These are phyloP conservation scores for Eupithecia subfuscata DNA, from an alignment of 2,888 invertebrate species.

Conservation along the genomic window DNA sequence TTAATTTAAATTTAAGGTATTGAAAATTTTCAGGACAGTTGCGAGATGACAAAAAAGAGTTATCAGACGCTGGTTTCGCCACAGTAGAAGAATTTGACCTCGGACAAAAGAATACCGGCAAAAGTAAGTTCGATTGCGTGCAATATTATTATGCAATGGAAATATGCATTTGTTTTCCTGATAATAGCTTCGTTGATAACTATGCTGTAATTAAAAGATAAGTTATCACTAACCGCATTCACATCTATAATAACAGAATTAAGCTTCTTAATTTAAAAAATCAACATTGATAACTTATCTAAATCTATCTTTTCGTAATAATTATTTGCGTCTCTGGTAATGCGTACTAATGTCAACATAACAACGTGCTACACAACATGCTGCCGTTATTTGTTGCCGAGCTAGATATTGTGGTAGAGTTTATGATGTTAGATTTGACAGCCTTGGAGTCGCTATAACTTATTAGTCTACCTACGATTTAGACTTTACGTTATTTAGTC, in stretches of 20 bases:
- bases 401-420: too few species aligned
- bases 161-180: neutral
- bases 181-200: neutral
- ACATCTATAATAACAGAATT: neutral
- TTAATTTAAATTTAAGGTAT: neutral
- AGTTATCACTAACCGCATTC: neutral
- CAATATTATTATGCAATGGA: neutral
- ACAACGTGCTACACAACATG: too few species aligned
- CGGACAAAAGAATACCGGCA: slow-evolving; percentile 53
- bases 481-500: too few species aligned
- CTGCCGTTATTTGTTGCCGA: too few species aligned
- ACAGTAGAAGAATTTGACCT: slow-evolving; percentile 65
- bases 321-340: neutral
- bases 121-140: slow-evolving; percentile 37
- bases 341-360: neutral
- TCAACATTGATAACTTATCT: neutral
- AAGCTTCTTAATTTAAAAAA: neutral
- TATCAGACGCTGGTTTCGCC: slow-evolving; percentile 60
- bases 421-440: too few species aligned
- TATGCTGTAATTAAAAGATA: neutral
- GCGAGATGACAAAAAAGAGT: slow-evolving; percentile 48
- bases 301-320: neutral
- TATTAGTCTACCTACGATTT: too few species aligned
- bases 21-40: slow-evolving; percentile 50
- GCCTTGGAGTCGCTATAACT: too few species aligned